Evolutionary conservation across 2,797 vertebrate genomes (phyloP), one percentile per base, ranked within the genome.

Genomic region (Phoeniculus purpureus): DNA sequence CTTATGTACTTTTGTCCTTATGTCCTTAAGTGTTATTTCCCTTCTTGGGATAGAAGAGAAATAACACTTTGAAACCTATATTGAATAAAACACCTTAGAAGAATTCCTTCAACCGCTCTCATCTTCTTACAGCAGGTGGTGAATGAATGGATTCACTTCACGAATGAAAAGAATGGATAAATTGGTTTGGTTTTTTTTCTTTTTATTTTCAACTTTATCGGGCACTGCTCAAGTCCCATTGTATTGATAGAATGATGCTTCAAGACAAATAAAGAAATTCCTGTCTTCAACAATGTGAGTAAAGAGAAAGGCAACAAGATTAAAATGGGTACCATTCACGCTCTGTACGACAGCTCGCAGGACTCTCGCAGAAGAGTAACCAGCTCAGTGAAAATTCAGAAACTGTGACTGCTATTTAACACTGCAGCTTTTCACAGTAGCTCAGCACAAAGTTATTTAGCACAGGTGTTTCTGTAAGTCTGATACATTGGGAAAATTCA

Each of bases 401-500:
- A 88, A 66, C 93, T 90, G 92, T 85, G 68, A 94, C 90, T 93
- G 85, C 93, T 92, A 18, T 93, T 95, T 96, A 96, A 92, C 94
- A 87, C 90, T 72, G 91, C 94, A 91, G 94, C 86, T 92, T 95
- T 95, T 96, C 95, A 92, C 91, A 93, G 95, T 85, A 93, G 90
- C 93, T 93, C 91, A 92, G 94, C 90, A 92, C 78, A 85, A 93
- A 95, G 90, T 89, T 92, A 92, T 92, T 92, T 94, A 94, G 93
- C 95, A 91, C 94, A 94, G 93, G 90, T 93, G 95, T 90, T 95
- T 94, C 83, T 94, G 95, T 90, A 92, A 95, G 93, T 95, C 93
- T 92, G 94, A 96, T 96, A 95, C 94, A 77, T 93, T 93, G 95
- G 95, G 95, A 96, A 96, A 96, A 94, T 95, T 96, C 94, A 17